These are phyloP conservation scores for Orycteropus afer DNA, from an alignment of 2,113 vertebrate species.

Conservation along the genomic window DNA sequence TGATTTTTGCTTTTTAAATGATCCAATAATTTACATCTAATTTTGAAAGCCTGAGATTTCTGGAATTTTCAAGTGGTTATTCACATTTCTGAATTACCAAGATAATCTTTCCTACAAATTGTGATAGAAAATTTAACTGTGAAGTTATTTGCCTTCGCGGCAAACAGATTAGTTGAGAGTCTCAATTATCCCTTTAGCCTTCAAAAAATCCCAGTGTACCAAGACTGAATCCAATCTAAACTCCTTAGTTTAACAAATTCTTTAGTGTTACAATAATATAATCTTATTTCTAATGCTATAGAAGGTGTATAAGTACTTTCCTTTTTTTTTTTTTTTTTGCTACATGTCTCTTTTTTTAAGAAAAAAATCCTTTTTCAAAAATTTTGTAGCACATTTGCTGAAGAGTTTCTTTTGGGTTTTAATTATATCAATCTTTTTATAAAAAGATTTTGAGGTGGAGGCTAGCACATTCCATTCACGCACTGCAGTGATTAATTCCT, in stretches of 20 bases:
- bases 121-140: conserved; percentile 60
- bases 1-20: conserved; percentile 23
- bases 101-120: conserved; percentile 54
- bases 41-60: conserved; percentile 33
- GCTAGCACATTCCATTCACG: conserved; percentile 88
- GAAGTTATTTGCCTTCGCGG: conserved; percentile 47
- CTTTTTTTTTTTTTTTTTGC: too few relatives aligned
- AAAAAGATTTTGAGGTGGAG: conserved; percentile 87
- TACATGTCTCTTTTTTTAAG: background rate
- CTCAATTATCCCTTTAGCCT: conserved; percentile 48
- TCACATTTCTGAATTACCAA: conserved; percentile 64
- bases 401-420: conserved; percentile 80
- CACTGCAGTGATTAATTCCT: conserved; percentile 87
- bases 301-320: conserved; percentile 63
- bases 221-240: conserved; percentile 71
- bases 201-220: conserved; percentile 63
- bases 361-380: conserved; percentile 57
- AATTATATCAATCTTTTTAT: conserved; percentile 87
- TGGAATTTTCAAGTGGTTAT: conserved; percentile 30
- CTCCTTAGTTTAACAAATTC: conserved; percentile 65
- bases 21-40: conserved; percentile 22
- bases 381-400: conserved; percentile 61
- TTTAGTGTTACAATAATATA: conserved; percentile 79
- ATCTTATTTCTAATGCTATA: conserved; percentile 68
- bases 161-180: conserved; percentile 60